These are phyloP conservation scores for Gambelia wislizenii DNA, from an alignment of 2,797 vertebrate species.

Conservation along the genomic window DNA sequence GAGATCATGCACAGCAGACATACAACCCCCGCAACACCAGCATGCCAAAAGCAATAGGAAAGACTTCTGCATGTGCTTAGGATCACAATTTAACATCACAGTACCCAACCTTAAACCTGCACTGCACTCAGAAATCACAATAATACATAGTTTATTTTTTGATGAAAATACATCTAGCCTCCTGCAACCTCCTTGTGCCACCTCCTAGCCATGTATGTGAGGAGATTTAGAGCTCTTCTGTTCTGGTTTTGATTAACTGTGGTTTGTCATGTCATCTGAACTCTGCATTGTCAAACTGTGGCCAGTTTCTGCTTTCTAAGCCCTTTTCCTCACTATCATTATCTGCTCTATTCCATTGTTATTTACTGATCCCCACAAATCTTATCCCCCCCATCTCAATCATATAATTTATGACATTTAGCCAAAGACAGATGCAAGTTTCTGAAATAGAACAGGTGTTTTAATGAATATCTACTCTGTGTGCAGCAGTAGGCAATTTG, in stretches of 20 bases:
- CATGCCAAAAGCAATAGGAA: not conserved
- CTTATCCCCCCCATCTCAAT: not conserved
- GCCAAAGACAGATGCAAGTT: too few relatives aligned
- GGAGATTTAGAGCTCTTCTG: not conserved
- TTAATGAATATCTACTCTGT: not conserved
- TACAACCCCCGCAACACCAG: not conserved
- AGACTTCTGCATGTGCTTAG: not conserved
- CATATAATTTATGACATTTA: not conserved
- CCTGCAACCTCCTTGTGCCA: not conserved
- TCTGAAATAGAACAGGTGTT: not conserved
- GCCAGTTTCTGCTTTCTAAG: not conserved
- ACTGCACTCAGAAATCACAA: not conserved
- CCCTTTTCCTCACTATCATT: not conserved
- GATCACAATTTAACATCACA: not conserved
- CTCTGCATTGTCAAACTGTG: not conserved
- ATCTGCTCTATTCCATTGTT: too few relatives aligned
- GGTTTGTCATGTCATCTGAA: not conserved
- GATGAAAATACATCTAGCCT: not conserved
- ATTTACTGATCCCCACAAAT: not conserved
- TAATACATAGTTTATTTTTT: not conserved
- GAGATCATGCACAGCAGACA: not conserved
- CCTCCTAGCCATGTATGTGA: not conserved
- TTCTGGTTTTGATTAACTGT: not conserved
- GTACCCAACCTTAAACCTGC: too few relatives aligned
- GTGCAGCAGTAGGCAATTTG: not conserved